Conservation (phyloP, 2,113 vertebrate species). For the Dasyurus viverrinus region DNA sequence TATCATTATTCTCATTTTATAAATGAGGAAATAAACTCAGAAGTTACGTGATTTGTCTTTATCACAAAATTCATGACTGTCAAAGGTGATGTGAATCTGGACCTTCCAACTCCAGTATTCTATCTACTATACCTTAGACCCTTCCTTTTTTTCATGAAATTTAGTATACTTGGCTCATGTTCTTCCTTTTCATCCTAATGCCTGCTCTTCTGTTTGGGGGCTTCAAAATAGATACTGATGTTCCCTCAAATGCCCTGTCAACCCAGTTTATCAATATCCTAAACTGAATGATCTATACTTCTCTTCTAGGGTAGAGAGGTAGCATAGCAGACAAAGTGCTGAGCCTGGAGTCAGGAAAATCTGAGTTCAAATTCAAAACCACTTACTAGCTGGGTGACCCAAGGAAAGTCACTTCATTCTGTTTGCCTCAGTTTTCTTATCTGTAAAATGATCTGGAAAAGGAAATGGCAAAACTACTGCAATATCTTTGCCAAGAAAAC, state of each 20-base stretch:
- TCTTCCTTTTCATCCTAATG: background rate
- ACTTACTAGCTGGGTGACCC: too few relatives aligned
- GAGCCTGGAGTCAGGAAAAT: too few relatives aligned
- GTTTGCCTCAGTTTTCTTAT: too few relatives aligned
- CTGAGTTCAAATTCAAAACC: too few relatives aligned
- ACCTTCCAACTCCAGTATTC: background rate
- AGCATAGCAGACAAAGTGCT: too few relatives aligned
- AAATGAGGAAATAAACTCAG: background rate
- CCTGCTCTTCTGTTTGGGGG: background rate
- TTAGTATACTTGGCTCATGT: background rate
- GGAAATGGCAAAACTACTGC: too few relatives aligned
- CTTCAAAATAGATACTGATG: background rate
- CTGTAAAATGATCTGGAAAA: too few relatives aligned
- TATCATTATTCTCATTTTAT: background rate
- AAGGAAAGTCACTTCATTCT: too few relatives aligned
- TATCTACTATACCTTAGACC: background rate
- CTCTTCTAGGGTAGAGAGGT: background rate
- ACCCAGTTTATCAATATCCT: background rate
- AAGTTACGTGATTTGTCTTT: background rate
- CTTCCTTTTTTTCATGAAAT: background rate
- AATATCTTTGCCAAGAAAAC: too few relatives aligned
- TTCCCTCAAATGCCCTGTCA: background rate
- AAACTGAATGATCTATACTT: background rate
- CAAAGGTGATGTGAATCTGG: background rate
- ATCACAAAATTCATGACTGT: background rate